Evolutionary conservation across 2,113 vertebrate genomes (phyloP), one percentile per base, ranked within the genome.

Genomic region (Pardalotus punctatus): DNA sequence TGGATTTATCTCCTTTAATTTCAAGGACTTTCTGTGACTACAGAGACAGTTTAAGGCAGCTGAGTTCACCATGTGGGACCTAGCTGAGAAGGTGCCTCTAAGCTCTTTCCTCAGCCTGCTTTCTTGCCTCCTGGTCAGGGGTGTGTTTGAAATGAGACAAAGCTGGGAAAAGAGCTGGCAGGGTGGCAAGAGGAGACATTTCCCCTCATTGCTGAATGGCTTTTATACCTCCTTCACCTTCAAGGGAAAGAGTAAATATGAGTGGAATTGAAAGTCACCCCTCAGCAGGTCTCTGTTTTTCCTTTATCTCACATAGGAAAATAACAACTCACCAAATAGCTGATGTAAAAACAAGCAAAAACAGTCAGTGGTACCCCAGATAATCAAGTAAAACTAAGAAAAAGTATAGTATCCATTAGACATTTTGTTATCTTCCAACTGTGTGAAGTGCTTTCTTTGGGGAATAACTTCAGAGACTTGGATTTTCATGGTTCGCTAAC

Each of bases 401-500:
- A 86, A 88, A 42, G 57, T 88, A 65, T 88, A 29, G 42, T 38
- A 22, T 45, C 81, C 8, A 19, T 79, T 50, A 60, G 87, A 47
- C 21, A 14, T 94, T 94, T 89, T 88, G 40, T 82, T 86, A 81
- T 77, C 60, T 88, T 88, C 76, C 64, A 67, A 54, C 50, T 76
- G 28, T 83, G 87, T 57, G 43, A 48, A 82, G 65, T 67, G 31
- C 60, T 56, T 86, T 96, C 95, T 96, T 90, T 88, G 53, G 84
- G 84, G 91, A 96, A 66, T 77, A 81, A 72, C 83, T 70, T 77
- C 83, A 91, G 71, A 94, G 87, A 58, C 70, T 80, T 95, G 94
- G 93, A 90, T 92, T 93, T 94, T 95, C 90, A 67, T 96, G 91
- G 81, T 90, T 96, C 54, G 9, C 83, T 95, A 82, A 94, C 43